Conservation (phyloP, 2,113 vertebrate genomes). For the Irena cyanogastra region DNA sequence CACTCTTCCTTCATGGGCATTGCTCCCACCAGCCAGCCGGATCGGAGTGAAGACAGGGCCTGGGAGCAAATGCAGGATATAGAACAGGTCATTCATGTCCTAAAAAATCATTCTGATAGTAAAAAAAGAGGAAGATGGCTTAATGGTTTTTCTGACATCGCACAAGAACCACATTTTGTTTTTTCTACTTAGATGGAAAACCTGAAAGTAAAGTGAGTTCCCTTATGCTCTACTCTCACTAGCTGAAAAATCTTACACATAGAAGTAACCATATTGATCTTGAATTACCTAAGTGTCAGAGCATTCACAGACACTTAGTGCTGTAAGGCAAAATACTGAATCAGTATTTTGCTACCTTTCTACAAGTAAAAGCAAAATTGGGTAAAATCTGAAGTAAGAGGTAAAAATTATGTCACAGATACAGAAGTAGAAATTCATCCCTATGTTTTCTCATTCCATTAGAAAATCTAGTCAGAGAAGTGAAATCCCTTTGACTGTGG, state of each 20-base stretch:
- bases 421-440: neutral
- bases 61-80: slow-evolving; percentile 20
- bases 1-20: slow-evolving; percentile 81
- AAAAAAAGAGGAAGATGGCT: neutral
- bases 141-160: neutral
- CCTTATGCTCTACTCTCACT: neutral
- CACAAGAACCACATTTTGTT: neutral
- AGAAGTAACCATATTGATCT: neutral
- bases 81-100: neutral
- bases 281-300: neutral
- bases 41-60: slow-evolving; percentile 70
- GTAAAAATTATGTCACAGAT: neutral
- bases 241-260: neutral
- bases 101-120: neutral
- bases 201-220: neutral
- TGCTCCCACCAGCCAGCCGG: slow-evolving; percentile 80
- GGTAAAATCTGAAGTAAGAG: neutral
- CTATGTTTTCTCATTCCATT: neutral
- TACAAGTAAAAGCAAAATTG: neutral
- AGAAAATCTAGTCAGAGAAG: neutral
- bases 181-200: neutral
- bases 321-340: neutral
- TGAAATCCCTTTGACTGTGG: neutral
- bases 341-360: neutral
- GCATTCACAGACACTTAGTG: neutral